A percentile compares a stretch with the other conserved stretches of the same genome.
phyloP scores from a whole-genome alignment of 2,888 invertebrate genomes.

The Melieria omissa region DNA sequence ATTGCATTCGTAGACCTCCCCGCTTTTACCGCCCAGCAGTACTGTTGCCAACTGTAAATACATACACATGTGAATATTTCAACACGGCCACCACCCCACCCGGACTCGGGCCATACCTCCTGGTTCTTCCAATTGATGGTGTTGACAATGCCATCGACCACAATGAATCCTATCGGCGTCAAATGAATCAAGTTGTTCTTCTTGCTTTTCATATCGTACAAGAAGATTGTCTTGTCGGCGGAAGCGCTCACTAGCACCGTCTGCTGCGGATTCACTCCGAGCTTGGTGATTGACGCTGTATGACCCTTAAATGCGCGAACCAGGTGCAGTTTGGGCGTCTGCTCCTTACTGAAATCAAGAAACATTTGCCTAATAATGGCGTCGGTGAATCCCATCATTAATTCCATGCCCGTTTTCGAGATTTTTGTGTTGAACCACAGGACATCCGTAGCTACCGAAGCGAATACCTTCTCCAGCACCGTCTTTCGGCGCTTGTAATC shows the following conservation, averaged over 20 bases:
- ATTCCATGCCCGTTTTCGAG: conserved; percentile 73
- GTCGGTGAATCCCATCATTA: conserved; percentile 78
- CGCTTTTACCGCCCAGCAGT: conserved; percentile 70
- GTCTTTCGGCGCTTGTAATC: conserved; percentile 73
- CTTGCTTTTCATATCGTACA: conserved; percentile 69
- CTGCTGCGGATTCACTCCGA: conserved; percentile 71
- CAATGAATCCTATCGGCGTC: conserved; percentile 76
- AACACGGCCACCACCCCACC: no score
- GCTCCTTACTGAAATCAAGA: conserved; percentile 51
- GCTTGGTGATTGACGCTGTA: conserved; percentile 71
- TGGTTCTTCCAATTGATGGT: conserved; percentile 75
- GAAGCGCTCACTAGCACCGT: conserved; percentile 75
- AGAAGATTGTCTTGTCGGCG: conserved; percentile 76
- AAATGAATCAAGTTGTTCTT: conserved; percentile 68
- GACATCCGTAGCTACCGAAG: conserved; percentile 70
- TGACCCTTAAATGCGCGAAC: conserved; percentile 76
- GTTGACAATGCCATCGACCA: conserved; percentile 72
- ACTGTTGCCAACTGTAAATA: conserved; percentile 56
- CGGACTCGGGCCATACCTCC: conserved; percentile 57
- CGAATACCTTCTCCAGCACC: conserved; percentile 73
- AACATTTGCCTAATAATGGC: conserved; percentile 74
- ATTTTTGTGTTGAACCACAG: conserved; percentile 79
- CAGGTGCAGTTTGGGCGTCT: conserved; percentile 48
- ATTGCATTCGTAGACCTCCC: conserved; percentile 70
- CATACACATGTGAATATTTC: no score